These are phyloP conservation scores for Arenicola marina DNA, from an alignment of 2,888 invertebrate genomes.

Conservation along the genomic window DNA sequence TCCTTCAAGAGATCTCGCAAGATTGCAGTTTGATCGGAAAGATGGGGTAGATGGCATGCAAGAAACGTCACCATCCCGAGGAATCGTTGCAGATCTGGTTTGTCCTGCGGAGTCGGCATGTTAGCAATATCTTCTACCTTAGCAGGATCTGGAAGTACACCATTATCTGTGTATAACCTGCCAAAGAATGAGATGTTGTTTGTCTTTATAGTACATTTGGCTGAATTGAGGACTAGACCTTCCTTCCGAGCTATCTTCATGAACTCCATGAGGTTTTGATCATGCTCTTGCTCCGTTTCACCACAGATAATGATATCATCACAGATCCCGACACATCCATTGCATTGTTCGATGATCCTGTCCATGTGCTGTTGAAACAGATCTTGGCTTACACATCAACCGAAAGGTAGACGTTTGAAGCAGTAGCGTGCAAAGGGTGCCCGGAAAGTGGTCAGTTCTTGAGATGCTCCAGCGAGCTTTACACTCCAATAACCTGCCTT, in stretches of 20 bases:
- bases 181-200: too few species aligned
- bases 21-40: conserved; percentile 6
- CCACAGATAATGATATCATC: not conserved
- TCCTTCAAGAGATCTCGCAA: conserved; percentile 19
- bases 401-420: conserved; percentile 2
- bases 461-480: not conserved
- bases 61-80: conserved; percentile 21
- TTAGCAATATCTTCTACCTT: conserved; percentile 19
- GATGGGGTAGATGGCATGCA: conserved; percentile 10
- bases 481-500: conserved; percentile 1
- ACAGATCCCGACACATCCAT: not conserved
- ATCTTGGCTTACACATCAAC: conserved; percentile 1
- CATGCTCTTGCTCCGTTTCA: conserved; percentile 5
- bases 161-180: conserved; percentile 18
- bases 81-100: conserved; percentile 21
- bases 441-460: not conserved
- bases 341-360: not conserved
- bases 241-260: not conserved
- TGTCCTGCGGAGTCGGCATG: conserved; percentile 19
- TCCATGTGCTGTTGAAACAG: conserved; percentile 4
- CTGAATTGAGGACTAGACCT: conserved; percentile 2
- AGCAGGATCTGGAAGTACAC: conserved; percentile 12
- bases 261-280: conserved; percentile 2
- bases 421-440: conserved; percentile 4
- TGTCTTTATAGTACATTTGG: too few species aligned